phyloP scores from a whole-genome alignment of 2,113 vertebrate species.

The Phyllopteryx taeniolatus region DNA sequence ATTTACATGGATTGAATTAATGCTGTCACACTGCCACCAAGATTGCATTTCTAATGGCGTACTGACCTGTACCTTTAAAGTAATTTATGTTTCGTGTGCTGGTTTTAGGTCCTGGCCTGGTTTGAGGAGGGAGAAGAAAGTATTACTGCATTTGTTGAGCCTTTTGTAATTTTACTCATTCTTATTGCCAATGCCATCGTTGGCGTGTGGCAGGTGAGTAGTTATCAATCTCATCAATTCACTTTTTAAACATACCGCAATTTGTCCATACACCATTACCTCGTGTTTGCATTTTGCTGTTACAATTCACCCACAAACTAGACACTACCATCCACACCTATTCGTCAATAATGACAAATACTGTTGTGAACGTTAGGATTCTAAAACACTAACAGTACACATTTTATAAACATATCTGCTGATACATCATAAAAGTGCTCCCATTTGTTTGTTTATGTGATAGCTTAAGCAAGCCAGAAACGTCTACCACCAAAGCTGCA shows the following conservation, averaged over 20 bases:
- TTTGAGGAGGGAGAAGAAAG: slow-evolving; percentile 99
- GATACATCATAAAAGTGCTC: neutral
- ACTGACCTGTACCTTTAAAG: neutral
- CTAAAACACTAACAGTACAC: neutral
- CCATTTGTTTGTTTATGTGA: neutral
- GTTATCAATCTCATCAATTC: neutral
- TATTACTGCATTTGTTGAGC: slow-evolving; percentile 97
- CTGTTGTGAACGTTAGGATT: neutral
- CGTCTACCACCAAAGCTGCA: neutral
- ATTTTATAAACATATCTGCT: neutral
- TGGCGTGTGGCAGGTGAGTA: slow-evolving; percentile 97
- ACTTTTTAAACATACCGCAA: neutral
- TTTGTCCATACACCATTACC: neutral
- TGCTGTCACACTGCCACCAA: neutral
- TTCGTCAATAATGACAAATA: neutral
- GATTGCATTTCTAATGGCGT: neutral
- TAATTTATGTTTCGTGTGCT: neutral
- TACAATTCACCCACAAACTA: neutral
- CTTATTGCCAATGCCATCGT: slow-evolving; percentile 98
- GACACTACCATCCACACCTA: neutral
- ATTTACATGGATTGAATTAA: neutral
- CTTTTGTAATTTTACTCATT: slow-evolving; percentile 98
- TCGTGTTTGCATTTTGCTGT: neutral
- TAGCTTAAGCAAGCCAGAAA: too few species aligned
- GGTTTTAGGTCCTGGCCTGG: slow-evolving; percentile 92